These are phyloP conservation scores for Eulemur rubriventer DNA, from an alignment of 2,797 vertebrate species.

Conservation along the genomic window DNA sequence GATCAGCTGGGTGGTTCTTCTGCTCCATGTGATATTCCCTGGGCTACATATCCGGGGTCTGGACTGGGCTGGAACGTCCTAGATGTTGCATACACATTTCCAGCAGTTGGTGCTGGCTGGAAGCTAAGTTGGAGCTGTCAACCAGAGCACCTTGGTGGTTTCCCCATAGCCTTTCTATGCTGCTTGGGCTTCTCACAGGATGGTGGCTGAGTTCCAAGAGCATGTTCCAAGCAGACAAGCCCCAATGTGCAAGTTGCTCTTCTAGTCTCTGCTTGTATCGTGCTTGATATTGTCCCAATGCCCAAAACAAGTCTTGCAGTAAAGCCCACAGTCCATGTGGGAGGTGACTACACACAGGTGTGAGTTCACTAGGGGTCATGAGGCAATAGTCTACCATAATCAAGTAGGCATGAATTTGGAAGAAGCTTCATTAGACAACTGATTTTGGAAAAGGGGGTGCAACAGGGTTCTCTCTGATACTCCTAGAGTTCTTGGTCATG, in stretches of 20 bases:
- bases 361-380: background rate
- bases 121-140: background rate
- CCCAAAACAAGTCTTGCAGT: background rate
- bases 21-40: background rate
- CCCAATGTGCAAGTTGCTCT: background rate
- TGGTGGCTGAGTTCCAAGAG: background rate
- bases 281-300: background rate
- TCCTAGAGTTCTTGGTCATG: background rate
- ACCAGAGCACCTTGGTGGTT: background rate
- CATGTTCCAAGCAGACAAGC: background rate
- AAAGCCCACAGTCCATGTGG: background rate
- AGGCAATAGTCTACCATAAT: background rate
- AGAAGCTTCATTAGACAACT: background rate
- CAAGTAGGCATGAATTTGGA: background rate
- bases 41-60: background rate
- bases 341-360: background rate
- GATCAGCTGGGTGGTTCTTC: background rate
- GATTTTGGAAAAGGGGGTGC: background rate
- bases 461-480: background rate
- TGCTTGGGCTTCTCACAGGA: background rate
- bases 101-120: background rate
- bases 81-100: background rate
- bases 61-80: background rate
- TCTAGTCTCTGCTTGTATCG: background rate
- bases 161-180: background rate